Evolutionary conservation across 2,113 vertebrate genomes (phyloP).

Genomic region (Ctenodactylus gundi): DNA sequence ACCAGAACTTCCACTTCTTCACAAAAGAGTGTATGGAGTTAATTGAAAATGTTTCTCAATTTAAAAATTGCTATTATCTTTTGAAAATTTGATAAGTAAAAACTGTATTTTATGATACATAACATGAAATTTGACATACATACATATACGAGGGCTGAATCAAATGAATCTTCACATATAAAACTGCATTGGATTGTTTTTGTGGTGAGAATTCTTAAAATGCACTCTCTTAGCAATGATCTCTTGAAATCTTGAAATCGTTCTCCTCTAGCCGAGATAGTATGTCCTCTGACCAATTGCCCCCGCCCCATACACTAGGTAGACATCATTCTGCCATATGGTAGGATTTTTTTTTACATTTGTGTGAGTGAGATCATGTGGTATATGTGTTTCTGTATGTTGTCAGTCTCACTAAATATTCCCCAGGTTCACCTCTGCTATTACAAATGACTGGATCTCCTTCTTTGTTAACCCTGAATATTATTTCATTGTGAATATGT

Average conservation of each 20-base stretch:
- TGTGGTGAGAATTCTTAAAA: background rate
- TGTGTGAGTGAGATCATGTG: background rate
- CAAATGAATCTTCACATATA: background rate
- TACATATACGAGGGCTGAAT: background rate
- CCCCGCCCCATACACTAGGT: background rate
- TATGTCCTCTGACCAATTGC: background rate
- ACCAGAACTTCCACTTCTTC: background rate
- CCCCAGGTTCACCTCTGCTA: background rate
- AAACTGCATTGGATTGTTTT: background rate
- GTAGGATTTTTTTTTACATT: background rate
- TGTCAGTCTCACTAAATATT: background rate
- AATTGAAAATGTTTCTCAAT: constrained; percentile 9
- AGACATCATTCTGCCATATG: background rate
- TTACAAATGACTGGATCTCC: background rate
- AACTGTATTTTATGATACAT: background rate
- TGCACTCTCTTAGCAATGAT: background rate
- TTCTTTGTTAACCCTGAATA: background rate
- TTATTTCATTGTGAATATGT: background rate
- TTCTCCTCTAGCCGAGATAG: background rate
- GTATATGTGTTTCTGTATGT: background rate
- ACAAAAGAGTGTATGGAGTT: background rate
- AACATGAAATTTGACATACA: background rate
- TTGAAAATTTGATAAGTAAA: background rate
- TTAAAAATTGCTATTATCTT: background rate
- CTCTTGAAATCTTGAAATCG: background rate